Conservation (phyloP, 2,797 vertebrate genomes). For the Ciconia nigra region DNA sequence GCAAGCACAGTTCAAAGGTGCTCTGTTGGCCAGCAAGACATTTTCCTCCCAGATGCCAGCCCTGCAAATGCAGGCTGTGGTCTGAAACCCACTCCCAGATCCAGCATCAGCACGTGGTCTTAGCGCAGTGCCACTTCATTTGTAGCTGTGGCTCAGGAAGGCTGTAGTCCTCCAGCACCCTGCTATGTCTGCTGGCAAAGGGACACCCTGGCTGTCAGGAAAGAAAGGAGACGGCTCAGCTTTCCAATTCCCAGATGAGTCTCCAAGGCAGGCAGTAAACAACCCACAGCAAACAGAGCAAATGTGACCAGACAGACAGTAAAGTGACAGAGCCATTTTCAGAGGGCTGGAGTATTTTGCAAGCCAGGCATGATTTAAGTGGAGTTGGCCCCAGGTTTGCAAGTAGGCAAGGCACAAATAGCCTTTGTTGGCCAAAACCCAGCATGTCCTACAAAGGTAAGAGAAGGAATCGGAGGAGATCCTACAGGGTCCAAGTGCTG, state of each 20-base stretch:
- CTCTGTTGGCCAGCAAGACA: not conserved
- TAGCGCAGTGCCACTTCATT: not conserved
- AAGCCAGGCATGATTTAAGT: not conserved
- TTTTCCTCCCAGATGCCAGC: not conserved
- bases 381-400: not conserved
- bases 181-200: not conserved
- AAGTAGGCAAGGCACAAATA: not conserved
- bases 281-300: not conserved
- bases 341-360: not conserved
- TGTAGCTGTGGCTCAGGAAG: not conserved
- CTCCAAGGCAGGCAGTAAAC: not conserved
- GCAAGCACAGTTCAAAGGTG: not conserved
- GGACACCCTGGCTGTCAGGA: not conserved
- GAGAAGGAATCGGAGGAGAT: not conserved
- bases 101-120: not conserved
- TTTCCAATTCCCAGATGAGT: not conserved
- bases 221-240: not conserved
- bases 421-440: not conserved
- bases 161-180: not conserved
- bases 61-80: not conserved
- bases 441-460: not conserved
- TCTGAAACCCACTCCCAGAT: not conserved
- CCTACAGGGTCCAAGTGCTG: not conserved
- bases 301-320: not conserved
- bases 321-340: not conserved